A percentile compares a stretch with the other conserved stretches of the same genome.
Conservation (phyloP, 2,888 invertebrate species). For the Anarsia innoxiella region DNA sequence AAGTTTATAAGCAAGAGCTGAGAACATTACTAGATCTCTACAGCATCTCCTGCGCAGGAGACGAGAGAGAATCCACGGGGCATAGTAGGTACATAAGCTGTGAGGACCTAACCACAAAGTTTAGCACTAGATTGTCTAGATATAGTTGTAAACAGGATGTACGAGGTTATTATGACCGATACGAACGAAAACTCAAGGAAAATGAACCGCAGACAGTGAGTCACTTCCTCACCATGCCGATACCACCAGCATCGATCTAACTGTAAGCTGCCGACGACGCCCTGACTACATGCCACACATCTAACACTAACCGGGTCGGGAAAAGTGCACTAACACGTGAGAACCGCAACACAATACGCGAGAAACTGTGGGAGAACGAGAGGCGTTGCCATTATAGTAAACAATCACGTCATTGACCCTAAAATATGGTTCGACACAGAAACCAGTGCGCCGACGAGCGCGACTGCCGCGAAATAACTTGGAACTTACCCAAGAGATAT, state of each 20-base stretch:
- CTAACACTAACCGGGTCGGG: conserved; percentile 33
- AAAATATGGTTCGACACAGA: conserved; percentile 28
- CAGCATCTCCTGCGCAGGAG: conserved; percentile 40
- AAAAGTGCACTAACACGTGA: conserved; percentile 54
- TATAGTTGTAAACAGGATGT: background rate
- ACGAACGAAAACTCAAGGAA: conserved; percentile 27
- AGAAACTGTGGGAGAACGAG: conserved; percentile 68
- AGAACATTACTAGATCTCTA: conserved; percentile 53
- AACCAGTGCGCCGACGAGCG: conserved; percentile 12
- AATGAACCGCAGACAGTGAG: conserved; percentile 38
- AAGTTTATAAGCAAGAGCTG: conserved; percentile 58
- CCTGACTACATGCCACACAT: conserved; percentile 20
- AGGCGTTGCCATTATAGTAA: conserved; percentile 76
- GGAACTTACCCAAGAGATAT: conserved; percentile 38
- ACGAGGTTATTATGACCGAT: background rate
- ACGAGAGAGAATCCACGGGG: conserved; percentile 27
- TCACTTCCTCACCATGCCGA: conserved; percentile 30
- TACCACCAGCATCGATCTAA: conserved; percentile 30
- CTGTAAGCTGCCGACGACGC: conserved; percentile 21
- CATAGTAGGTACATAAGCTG: too few species aligned
- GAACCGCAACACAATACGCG: conserved; percentile 62
- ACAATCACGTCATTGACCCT: conserved; percentile 72
- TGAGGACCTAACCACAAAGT: conserved; percentile 5
- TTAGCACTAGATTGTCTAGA: background rate
- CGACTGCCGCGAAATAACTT: conserved; percentile 15